These are phyloP conservation scores for Halocynthia aurantium DNA, from an alignment of 23 tunicate species.

Conservation along the genomic window DNA sequence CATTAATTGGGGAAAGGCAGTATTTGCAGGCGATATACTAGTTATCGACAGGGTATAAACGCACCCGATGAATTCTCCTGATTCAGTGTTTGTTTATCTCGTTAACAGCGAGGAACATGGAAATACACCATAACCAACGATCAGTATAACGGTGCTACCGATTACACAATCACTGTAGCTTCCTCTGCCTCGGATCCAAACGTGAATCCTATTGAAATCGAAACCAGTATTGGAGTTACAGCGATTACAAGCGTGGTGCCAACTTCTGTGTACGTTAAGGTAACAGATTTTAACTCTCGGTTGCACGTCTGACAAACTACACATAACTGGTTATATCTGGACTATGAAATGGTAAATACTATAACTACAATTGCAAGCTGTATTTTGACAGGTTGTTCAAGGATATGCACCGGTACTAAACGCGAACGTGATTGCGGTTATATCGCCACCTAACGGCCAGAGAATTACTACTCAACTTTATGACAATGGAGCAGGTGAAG, in stretches of 20 bases:
- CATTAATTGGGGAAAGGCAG: no score
- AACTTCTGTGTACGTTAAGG: conserved; percentile 41
- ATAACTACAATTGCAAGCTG: no score
- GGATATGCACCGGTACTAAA: conserved; percentile 33
- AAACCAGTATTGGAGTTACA: conserved; percentile 21
- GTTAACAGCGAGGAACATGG: conserved; percentile 28
- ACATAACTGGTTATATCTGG: no score
- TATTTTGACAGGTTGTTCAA: conserved; percentile 34
- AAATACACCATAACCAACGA: conserved; percentile 21
- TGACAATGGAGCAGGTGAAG: conserved; percentile 53
- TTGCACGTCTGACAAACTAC: no score
- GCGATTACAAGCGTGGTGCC: conserved; percentile 23
- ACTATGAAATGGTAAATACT: no score
- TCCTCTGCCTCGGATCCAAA: conserved; percentile 23
- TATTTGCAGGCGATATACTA: no score
- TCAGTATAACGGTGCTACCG: background rate
- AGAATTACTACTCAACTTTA: background rate
- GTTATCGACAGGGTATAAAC: no score
- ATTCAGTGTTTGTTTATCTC: background rate
- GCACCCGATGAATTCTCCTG: no score
- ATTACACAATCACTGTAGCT: conserved; percentile 29
- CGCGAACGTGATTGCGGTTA: conserved; percentile 25
- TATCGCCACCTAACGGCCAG: conserved; percentile 28
- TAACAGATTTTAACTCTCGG: background rate
- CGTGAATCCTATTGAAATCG: conserved; percentile 22